Conservation (phyloP, 1,140 invertebrate genomes). For the Sitobion miscanthi region DNA sequence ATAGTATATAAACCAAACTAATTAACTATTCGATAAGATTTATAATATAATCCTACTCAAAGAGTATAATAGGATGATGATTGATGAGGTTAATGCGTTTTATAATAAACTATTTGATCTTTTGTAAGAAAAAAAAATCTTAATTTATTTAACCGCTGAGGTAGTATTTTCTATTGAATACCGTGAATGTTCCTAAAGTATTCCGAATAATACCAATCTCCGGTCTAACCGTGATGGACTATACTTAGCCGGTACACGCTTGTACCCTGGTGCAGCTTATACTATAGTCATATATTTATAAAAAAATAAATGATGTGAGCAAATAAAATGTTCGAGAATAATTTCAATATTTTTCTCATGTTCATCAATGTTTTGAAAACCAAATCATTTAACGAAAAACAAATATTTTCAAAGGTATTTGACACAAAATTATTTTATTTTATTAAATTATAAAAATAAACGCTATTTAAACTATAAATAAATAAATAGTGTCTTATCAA, state of each 20-base stretch:
- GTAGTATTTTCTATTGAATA: not conserved
- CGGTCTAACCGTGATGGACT: not conserved
- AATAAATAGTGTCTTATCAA: not conserved
- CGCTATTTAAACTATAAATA: not conserved
- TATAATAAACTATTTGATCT: not conserved
- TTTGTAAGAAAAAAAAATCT: not conserved
- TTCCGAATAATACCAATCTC: not conserved
- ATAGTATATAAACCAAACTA: not conserved
- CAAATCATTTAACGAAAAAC: not conserved
- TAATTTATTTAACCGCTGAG: not conserved
- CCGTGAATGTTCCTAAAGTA: not conserved
- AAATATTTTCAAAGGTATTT: not conserved
- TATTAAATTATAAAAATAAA: not conserved
- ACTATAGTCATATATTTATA: not conserved
- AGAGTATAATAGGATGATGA: not conserved
- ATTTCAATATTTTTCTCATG: not conserved
- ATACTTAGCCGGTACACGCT: too few relatives aligned
- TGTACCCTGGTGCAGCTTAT: not conserved
- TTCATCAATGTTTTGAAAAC: not conserved
- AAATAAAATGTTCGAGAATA: not conserved
- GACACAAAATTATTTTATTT: too few relatives aligned
- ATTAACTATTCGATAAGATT: not conserved
- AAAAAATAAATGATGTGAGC: not conserved
- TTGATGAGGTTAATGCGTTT: not conserved
- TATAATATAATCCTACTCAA: not conserved